A percentile compares a stretch with the other conserved stretches of the same genome.
These are phyloP conservation scores for Cyphomyrus plagiostoma DNA, from an alignment of 2,113 vertebrate species.

Conservation along the genomic window DNA sequence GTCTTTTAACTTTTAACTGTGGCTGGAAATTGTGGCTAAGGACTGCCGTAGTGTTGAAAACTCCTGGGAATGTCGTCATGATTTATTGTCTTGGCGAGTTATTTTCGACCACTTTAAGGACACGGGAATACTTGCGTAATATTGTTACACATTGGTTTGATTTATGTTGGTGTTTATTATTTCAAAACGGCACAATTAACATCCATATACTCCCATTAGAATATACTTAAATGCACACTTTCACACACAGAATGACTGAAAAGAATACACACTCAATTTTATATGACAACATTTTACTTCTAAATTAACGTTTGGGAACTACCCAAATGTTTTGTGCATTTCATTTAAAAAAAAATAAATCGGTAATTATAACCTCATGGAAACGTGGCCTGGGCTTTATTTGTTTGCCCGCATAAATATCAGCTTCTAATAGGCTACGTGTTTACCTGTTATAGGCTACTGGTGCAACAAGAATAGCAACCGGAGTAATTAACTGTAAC, in stretches of 20 bases:
- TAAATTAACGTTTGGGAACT: neutral
- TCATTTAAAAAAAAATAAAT: neutral
- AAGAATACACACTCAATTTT: neutral
- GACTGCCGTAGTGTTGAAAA: conserved; percentile 53
- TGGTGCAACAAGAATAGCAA: neutral
- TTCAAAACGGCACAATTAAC: conserved; percentile 63
- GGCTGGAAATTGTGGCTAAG: neutral
- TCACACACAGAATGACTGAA: conserved; percentile 19
- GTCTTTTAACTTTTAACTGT: neutral
- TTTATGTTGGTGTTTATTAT: conserved; percentile 62
- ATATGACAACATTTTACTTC: neutral
- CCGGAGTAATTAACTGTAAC: neutral
- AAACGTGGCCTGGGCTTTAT: neutral
- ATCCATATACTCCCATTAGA: conserved; percentile 49
- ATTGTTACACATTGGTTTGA: conserved; percentile 56
- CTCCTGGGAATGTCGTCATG: conserved; percentile 60
- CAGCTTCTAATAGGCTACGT: neutral
- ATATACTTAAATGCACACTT: conserved; percentile 39
- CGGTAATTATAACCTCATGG: neutral
- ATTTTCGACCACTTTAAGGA: conserved; percentile 55
- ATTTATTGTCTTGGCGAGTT: conserved; percentile 61
- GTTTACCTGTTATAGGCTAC: neutral
- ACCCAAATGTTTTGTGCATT: neutral
- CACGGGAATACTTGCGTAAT: conserved; percentile 58
- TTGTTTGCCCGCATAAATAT: neutral